A percentile compares a stretch with the other conserved stretches of the same genome.
phyloP scores from a whole-genome alignment of 2,888 invertebrate genomes.

The Nephrocerus scutellatus region DNA sequence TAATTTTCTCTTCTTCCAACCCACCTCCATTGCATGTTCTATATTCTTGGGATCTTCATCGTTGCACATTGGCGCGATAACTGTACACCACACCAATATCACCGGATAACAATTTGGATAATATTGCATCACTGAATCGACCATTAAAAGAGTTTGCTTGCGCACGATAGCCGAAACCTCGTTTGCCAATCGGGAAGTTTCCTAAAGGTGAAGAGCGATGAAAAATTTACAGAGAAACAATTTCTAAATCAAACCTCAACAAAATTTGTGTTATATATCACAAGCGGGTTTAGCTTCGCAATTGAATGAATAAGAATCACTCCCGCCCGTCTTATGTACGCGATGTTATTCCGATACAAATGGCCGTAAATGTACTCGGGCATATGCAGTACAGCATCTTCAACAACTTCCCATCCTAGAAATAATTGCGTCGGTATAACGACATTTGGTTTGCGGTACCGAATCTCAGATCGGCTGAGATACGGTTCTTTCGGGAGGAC shows the following conservation, averaged over 20 bases:
- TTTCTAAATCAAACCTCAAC: slow-evolving; percentile 27
- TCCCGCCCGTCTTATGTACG: slow-evolving; percentile 37
- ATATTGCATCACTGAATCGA: slow-evolving; percentile 34
- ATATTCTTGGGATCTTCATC: slow-evolving; percentile 38
- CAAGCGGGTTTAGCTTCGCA: slow-evolving; percentile 35
- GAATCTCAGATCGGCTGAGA: slow-evolving; percentile 32
- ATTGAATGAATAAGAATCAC: slow-evolving; percentile 38
- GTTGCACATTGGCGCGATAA: slow-evolving; percentile 39
- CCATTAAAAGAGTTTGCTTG: slow-evolving; percentile 34
- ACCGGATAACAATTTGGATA: slow-evolving; percentile 42
- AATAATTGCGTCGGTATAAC: slow-evolving; percentile 36
- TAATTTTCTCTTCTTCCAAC: slow-evolving; percentile 7
- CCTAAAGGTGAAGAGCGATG: slow-evolving; percentile 18
- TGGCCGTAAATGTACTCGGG: slow-evolving; percentile 36
- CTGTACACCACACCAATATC: slow-evolving; percentile 42
- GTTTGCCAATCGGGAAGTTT: slow-evolving; percentile 31
- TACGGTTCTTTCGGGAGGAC: slow-evolving; percentile 28
- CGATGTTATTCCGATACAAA: slow-evolving; percentile 31
- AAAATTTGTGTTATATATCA: slow-evolving; percentile 43
- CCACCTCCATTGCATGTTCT: slow-evolving; percentile 37
- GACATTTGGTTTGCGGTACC: slow-evolving; percentile 31
- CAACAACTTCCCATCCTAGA: slow-evolving; percentile 34
- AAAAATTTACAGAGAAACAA: not conserved
- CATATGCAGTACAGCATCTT: slow-evolving; percentile 31
- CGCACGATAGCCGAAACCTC: slow-evolving; percentile 39